These are phyloP conservation scores for Heterodera schachtii DNA, from an alignment of 1,140 invertebrate species.

Conservation along the genomic window DNA sequence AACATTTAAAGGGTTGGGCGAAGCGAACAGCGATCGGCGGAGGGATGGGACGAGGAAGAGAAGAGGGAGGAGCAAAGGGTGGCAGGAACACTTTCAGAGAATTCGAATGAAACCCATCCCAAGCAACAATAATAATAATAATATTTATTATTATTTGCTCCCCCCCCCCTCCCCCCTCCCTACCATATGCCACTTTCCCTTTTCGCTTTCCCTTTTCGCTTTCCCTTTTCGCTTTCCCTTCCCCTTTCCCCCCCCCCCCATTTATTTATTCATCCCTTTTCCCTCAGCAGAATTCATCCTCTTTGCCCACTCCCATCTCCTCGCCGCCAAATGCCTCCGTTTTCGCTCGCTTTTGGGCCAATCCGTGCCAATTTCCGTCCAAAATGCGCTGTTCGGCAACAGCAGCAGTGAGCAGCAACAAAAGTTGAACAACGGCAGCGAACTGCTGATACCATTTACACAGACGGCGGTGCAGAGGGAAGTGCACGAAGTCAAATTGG, in stretches of 20 bases:
- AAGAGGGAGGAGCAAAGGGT: too few species aligned
- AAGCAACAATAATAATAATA: too few species aligned
- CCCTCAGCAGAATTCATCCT: constrained; percentile 45
- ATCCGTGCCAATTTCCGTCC: constrained; percentile 14
- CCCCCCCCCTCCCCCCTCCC: not conserved
- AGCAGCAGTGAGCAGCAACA: constrained; percentile 20
- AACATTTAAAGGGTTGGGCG: not conserved
- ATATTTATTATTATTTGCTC: too few species aligned
- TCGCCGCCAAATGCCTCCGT: constrained; percentile 41
- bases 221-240: not conserved
- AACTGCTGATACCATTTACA: not conserved
- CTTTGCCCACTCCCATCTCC: constrained; percentile 46
- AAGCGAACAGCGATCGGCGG: not conserved
- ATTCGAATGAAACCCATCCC: not conserved
- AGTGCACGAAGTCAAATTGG: constrained; percentile 23
- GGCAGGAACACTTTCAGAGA: not conserved
- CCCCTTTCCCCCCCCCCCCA: not conserved
- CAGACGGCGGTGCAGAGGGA: constrained; percentile 8
- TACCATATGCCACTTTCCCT: not conserved
- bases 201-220: not conserved
- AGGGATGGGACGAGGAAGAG: not conserved
- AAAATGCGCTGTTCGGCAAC: constrained; percentile 17
- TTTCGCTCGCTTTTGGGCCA: constrained; percentile 39
- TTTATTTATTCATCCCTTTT: not conserved
- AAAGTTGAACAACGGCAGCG: not conserved